Percentiles rank a stretch among this genome's conserved stretches.
Conservation (phyloP, 2,797 vertebrate genomes). For the Sylvia borin region DNA sequence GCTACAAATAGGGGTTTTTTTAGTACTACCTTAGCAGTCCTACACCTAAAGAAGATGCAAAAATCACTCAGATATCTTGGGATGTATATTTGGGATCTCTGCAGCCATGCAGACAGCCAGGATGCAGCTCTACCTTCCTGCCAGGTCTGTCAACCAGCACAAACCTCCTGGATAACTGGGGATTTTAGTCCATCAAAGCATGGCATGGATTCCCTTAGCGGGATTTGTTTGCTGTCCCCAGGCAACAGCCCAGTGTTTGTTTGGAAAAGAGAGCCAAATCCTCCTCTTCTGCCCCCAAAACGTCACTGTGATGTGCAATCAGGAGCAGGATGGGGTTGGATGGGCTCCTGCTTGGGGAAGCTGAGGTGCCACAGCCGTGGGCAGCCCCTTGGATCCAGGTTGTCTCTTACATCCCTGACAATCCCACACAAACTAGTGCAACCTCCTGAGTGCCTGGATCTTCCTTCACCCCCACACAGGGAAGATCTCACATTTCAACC, state of each 20-base stretch:
- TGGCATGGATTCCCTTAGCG: accelerated
- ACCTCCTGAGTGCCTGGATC: accelerated
- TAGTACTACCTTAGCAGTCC: not conserved
- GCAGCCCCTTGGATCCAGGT: not conserved
- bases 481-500: not conserved
- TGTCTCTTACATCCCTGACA: not conserved
- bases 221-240: constrained; percentile 26
- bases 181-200: not conserved
- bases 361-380: not conserved
- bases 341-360: not conserved
- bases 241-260: not conserved
- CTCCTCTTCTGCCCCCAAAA: not conserved
- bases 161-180: not conserved
- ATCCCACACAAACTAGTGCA: not conserved
- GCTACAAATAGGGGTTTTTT: accelerated
- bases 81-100: not conserved
- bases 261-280: not conserved
- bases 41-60: not conserved
- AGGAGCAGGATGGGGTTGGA: not conserved
- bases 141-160: not conserved
- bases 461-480: not conserved
- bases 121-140: not conserved
- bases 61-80: not conserved
- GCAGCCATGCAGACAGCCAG: not conserved
- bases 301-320: not conserved